Base-by-base conservation (phyloP, 2,797 vertebrate species). In the Ispidina picta region DNA sequence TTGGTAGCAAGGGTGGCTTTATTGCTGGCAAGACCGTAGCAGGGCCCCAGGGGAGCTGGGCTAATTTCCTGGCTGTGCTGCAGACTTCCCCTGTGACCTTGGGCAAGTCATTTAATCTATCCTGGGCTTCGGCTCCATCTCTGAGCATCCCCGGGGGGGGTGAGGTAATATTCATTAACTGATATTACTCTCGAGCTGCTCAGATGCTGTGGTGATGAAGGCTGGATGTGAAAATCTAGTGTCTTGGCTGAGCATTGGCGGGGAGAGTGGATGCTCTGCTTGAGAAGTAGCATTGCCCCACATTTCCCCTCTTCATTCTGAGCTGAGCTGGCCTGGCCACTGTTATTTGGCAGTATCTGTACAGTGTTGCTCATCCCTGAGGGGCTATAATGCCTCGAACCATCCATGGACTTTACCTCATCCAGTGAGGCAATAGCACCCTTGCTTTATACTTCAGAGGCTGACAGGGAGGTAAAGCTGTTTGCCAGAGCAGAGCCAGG, bases 131-230 rank as follows among this genome's bases (percentile, higher is more conserved):
- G 1, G 44, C 91, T 95, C 89, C 92, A 90, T 94, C 93, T 94
- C 94, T 0, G 8, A 93, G 89, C 91, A 88, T 94, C 95, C 92
- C 92, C 66, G 1, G 52, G 48, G 43, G 90, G 83, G 84, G 37
- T 92, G 91, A 95, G 92, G 89, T 93, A 95, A 95, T 95, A 95
- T 95, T 94, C 94, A 95, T 96, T 94, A 95, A 89, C 89, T 85
- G 89, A 88, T 90, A 89, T 86, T 92, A 89, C 89, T 91, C 93
- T 94, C 8, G 66, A 93, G 87, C 85, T 90, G 90, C 90, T 95
- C 84, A 89, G 84, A 92, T 90, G n/a, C 82, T 92, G 74, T 81
- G 79, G 89, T 89, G 84, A 90, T 87, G 92, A 78, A 85, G 77
- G 59, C 70, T 81, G 85, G 83, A 80, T 86, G 83, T 83, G 60